Conservation (phyloP, 2,797 vertebrate species). For the Atherinosoma microstoma region DNA sequence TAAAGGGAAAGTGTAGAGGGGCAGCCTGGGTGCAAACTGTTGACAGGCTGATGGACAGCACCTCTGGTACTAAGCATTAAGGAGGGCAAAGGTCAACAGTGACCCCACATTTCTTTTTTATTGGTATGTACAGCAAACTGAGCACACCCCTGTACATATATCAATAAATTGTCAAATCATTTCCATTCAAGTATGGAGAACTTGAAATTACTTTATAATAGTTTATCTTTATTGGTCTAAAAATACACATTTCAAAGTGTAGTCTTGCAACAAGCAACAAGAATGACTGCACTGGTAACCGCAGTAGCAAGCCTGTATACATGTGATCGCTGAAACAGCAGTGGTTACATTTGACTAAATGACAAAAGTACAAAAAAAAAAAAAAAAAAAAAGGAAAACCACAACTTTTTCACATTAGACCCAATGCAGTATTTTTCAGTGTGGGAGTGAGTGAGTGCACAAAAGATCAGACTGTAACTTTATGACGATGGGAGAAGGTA, state of each 20-base stretch:
- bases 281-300: not conserved
- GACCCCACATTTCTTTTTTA: constrained; percentile 58
- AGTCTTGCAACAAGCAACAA: not conserved
- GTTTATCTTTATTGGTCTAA: not conserved
- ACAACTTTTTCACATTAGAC: not conserved
- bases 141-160: not conserved
- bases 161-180: not conserved
- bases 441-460: not conserved
- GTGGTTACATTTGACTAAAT: not conserved
- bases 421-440: not conserved
- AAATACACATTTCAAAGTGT: not conserved
- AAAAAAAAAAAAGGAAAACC: not conserved
- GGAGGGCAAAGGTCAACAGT: constrained; percentile 47
- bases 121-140: constrained; percentile 19
- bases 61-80: constrained; percentile 65
- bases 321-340: not conserved
- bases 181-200: not conserved
- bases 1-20: constrained; percentile 65
- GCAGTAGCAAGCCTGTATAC: not conserved
- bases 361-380: too few species aligned
- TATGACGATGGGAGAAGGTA: not conserved
- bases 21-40: constrained; percentile 57
- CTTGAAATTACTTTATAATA: too few species aligned
- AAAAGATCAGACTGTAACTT: not conserved
- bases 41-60: constrained; percentile 78